Evolutionary conservation across 2,888 invertebrate species (phyloP).

Genomic region (Pseudococcus longispinus): DNA sequence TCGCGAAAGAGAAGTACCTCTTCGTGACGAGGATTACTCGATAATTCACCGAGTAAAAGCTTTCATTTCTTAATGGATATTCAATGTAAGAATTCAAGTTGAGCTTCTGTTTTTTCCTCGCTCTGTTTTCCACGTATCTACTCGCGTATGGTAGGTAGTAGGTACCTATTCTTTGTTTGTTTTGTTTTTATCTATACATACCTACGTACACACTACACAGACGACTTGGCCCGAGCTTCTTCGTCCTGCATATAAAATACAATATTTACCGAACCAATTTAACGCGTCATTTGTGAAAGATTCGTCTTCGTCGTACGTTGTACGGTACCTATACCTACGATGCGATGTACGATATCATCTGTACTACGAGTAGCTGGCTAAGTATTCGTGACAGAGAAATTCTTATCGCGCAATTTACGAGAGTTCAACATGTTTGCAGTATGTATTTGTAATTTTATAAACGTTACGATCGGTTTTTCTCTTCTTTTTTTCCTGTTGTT

Average conservation of each 20-base stretch:
- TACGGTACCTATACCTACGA: too few species aligned
- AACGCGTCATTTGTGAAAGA: slow-evolving; percentile 15
- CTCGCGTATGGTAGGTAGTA: not conserved
- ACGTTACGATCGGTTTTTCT: not conserved
- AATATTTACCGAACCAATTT: slow-evolving; percentile 32
- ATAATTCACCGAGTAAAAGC: slow-evolving; percentile 30
- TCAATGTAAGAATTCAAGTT: slow-evolving; percentile 38
- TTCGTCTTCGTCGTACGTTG: not conserved
- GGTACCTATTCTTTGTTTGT: not conserved
- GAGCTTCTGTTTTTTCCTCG: not conserved
- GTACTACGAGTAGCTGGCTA: not conserved
- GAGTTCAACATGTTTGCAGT: slow-evolving; percentile 5
- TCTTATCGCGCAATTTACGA: not conserved
- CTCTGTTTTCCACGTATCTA: not conserved
- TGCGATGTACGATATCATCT: not conserved
- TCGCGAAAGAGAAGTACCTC: not conserved
- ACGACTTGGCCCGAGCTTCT: not conserved
- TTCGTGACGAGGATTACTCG: slow-evolving; percentile 26
- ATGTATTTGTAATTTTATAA: slow-evolving; percentile 16
- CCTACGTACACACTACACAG: not conserved
- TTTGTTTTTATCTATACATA: not conserved
- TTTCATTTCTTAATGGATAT: slow-evolving; percentile 44
- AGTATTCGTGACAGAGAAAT: not conserved
- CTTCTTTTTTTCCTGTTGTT: not conserved
- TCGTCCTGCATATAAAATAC: slow-evolving; percentile 14